Evolutionary conservation across 2,113 vertebrate species (phyloP), one percentile per base, ranked within the genome.

Genomic region (Cyphomyrus discorhynchus): DNA sequence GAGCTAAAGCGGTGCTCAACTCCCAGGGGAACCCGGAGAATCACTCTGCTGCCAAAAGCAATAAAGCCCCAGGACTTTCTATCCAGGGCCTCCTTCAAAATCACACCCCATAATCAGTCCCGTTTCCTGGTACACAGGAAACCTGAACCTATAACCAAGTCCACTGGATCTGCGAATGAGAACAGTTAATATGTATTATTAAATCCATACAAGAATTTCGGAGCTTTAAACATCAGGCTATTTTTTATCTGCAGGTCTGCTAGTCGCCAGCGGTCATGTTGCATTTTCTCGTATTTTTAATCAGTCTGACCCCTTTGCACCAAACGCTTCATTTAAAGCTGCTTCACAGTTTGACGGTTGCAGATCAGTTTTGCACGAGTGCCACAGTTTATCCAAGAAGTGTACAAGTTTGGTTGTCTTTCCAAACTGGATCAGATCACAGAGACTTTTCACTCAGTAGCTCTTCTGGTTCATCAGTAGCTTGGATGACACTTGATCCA

Each of bases 31-130:
- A 87, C 15, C 35, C 15, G n/a, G 27, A 45, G 52, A 52, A 80
- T 84, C 19, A 47, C n/a, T 19, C 85, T 70, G 45, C 74, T 88
- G 89, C 89, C 89, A 90, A 84, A 35, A 88, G 74, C 70, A 89
- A 90, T 90, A 53, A 85, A 85, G 7, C 39, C 74, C 49, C 66
- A n/a, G 52, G 10, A 21, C 39, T 53, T 80, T 91, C 31, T 49
- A 8, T 88, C n/a, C 17, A 42, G 70, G 70, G 39, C 74, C 46
- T 39, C 35, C 19, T 62, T 83, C 35, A 74, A 47, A 62, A 88
- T 83, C 39, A 19, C 31, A 17, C 70, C 90, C 88, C 46, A 52
- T 70, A 88, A 91, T 89, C 86, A 88, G 70, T 3, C 70, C 45
- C 83, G 85, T 87, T 47, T 62, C 62, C 66, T 87, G 45, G 46